Conservation (phyloP, 2,888 invertebrate species). For the Melipona beecheii region DNA sequence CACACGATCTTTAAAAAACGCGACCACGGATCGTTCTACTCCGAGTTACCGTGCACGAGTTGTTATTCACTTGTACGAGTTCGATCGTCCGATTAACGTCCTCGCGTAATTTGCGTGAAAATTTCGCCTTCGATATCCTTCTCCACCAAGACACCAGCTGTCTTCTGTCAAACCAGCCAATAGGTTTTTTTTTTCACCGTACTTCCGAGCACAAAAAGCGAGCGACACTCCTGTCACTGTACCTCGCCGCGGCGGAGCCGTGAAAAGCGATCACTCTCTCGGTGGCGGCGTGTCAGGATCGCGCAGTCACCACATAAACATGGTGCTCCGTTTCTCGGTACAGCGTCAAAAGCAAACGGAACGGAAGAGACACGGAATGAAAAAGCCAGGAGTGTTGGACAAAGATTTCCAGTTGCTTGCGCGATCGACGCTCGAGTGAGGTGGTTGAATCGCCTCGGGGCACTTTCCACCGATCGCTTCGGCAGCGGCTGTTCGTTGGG, state of each 20-base stretch:
- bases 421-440: constrained; percentile 82
- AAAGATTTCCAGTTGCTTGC: constrained; percentile 66
- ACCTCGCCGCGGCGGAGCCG: neutral
- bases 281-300: neutral
- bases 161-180: neutral
- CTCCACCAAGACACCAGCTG: neutral
- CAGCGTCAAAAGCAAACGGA: neutral
- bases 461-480: constrained; percentile 70
- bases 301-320: constrained; percentile 4
- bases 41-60: neutral
- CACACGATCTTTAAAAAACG: neutral
- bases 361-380: too few relatives aligned
- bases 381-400: neutral
- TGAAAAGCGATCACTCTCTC: neutral
- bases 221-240: neutral
- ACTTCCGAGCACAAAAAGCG: neutral
- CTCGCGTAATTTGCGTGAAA: neutral
- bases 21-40: neutral
- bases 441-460: constrained; percentile 81
- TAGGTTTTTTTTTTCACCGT: neutral
- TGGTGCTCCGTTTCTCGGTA: neutral
- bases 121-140: neutral
- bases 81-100: neutral
- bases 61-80: neutral
- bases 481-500: constrained; percentile 61